These are phyloP conservation scores for Tinea trinotella DNA, from an alignment of 2,888 invertebrate genomes.

Conservation along the genomic window DNA sequence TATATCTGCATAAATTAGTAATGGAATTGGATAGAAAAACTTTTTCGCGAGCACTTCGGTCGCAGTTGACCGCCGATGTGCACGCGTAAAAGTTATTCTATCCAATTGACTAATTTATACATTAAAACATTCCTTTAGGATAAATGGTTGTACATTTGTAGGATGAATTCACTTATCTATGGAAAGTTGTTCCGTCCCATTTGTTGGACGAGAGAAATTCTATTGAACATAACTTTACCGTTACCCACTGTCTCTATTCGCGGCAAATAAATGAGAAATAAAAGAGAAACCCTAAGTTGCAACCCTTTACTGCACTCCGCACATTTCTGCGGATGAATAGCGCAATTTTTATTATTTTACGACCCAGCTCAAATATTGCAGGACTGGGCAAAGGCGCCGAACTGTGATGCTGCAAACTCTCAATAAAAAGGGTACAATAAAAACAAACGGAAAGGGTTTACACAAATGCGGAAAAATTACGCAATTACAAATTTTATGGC, in stretches of 20 bases:
- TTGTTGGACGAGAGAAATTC: conserved; percentile 41
- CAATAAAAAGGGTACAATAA: conserved; percentile 58
- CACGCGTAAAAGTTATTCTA: too few species aligned
- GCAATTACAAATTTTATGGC: conserved; percentile 60
- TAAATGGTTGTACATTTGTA: background rate
- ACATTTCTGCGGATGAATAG: conserved; percentile 60
- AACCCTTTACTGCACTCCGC: conserved; percentile 52
- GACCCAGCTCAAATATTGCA: conserved; percentile 50
- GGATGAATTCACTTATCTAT: conserved; percentile 44
- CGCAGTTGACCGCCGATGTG: too few species aligned
- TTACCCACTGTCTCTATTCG: conserved; percentile 34
- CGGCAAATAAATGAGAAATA: conserved; percentile 33
- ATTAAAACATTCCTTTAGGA: background rate
- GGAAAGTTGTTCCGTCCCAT: conserved; percentile 37
- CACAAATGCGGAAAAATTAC: conserved; percentile 67
- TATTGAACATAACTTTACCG: conserved; percentile 46
- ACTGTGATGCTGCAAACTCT: conserved; percentile 32
- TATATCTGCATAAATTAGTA: too few species aligned
- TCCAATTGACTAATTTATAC: too few species aligned
- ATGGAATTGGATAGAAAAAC: too few species aligned
- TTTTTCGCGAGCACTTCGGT: too few species aligned
- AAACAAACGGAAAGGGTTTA: conserved; percentile 71
- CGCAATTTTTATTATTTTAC: conserved; percentile 68
- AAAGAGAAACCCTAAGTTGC: conserved; percentile 48
- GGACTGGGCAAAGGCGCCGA: conserved; percentile 63